Conservation (phyloP, 2,113 vertebrate species). For the Bettongia penicillata region DNA sequence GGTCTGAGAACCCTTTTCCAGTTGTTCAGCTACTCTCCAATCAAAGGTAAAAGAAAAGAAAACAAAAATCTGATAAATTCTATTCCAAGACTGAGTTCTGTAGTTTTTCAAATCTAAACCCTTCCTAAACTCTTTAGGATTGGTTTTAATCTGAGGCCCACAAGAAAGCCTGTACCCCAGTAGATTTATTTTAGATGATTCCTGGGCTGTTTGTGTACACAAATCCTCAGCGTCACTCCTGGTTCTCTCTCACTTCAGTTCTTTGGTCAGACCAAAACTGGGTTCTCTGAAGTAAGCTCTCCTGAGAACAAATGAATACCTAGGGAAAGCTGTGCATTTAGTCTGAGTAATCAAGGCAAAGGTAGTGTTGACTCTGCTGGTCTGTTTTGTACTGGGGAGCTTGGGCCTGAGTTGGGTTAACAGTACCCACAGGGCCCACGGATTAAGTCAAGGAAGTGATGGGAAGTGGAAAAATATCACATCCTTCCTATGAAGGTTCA, state of each 20-base stretch:
- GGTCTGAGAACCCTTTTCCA: background rate
- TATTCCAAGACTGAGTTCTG: background rate
- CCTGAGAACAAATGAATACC: background rate
- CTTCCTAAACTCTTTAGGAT: background rate
- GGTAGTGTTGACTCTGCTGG: background rate
- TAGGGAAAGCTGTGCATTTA: background rate
- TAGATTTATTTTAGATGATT: background rate
- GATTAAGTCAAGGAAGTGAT: background rate
- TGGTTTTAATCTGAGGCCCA: background rate
- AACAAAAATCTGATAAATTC: background rate
- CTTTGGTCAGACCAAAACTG: background rate
- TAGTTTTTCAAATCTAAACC: background rate
- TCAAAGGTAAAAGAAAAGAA: background rate
- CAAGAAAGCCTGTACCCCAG: background rate
- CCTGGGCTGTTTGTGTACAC: background rate
- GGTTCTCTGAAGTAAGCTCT: background rate
- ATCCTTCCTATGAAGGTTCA: background rate
- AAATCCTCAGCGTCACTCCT: background rate
- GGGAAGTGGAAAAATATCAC: background rate
- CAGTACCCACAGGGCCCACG: no score
- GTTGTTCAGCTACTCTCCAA: background rate
- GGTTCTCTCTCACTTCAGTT: background rate
- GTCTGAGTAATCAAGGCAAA: background rate
- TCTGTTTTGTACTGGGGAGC: background rate
- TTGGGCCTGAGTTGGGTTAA: background rate